phyloP scores from a whole-genome alignment of 2,888 invertebrate genomes.

The Tribolium freemani region DNA sequence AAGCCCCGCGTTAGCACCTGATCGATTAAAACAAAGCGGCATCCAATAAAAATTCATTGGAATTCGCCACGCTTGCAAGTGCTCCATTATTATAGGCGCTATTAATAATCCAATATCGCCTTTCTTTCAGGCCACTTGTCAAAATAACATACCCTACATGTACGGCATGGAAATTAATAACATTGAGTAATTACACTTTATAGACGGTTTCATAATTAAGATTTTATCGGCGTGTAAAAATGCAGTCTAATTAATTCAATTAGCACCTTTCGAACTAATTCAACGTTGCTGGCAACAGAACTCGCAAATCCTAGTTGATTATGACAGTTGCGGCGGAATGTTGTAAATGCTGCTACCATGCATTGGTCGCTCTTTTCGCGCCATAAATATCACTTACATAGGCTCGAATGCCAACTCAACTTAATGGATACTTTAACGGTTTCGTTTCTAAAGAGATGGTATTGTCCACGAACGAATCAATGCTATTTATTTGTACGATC shows the following conservation, averaged over 20 bases:
- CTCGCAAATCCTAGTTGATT: slow-evolving; percentile 17
- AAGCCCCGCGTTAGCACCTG: background rate
- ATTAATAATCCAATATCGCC: slow-evolving; percentile 29
- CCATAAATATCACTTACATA: slow-evolving; percentile 37
- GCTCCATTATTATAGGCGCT: slow-evolving; percentile 26
- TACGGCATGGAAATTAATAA: slow-evolving; percentile 21
- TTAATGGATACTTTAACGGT: slow-evolving; percentile 43
- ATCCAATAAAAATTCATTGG: slow-evolving; percentile 16
- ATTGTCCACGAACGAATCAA: slow-evolving; percentile 41
- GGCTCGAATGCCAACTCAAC: slow-evolving; percentile 37
- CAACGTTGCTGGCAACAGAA: slow-evolving; percentile 5
- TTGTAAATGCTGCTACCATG: slow-evolving; percentile 28
- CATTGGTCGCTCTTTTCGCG: slow-evolving; percentile 29
- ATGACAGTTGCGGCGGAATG: slow-evolving; percentile 27
- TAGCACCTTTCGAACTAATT: slow-evolving; percentile 36
- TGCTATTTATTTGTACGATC: slow-evolving; percentile 55
- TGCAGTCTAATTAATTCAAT: slow-evolving; percentile 37
- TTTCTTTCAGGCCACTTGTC: slow-evolving; percentile 27
- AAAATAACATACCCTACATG: slow-evolving; percentile 17
- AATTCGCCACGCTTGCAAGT: slow-evolving; percentile 10
- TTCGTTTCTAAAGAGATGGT: slow-evolving; percentile 35
- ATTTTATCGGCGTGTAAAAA: slow-evolving; percentile 28
- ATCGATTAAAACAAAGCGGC: slow-evolving; percentile 5
- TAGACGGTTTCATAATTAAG: slow-evolving; percentile 32
- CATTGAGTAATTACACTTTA: slow-evolving; percentile 35